These are phyloP conservation scores for Brachycybe producta DNA, from an alignment of 2,888 invertebrate species.

Conservation along the genomic window DNA sequence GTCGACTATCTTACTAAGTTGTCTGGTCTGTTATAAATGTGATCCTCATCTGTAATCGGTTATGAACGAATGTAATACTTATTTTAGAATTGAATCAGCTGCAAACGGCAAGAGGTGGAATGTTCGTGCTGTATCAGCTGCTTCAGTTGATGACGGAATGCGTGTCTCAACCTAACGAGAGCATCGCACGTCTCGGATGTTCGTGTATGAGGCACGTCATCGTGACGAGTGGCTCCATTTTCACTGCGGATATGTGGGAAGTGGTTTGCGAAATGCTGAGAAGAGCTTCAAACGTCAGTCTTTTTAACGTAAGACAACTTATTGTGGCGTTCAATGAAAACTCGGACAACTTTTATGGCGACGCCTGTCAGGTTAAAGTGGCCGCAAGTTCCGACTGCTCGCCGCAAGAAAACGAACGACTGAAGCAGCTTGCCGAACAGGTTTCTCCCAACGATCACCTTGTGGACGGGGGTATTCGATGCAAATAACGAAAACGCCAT, in stretches of 20 bases:
- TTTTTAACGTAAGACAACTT: conserved; percentile 73
- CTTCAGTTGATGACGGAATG: conserved; percentile 78
- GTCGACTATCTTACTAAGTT: conserved; percentile 70
- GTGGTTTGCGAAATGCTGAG: conserved; percentile 68
- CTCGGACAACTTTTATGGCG: conserved; percentile 89
- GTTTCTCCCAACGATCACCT: conserved; percentile 40
- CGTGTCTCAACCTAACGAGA: conserved; percentile 75
- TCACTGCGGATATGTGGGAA: conserved; percentile 75
- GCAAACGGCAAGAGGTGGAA: conserved; percentile 29
- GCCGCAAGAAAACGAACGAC: conserved; percentile 64
- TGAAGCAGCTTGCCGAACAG: conserved; percentile 81
- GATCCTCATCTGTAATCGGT: background rate
- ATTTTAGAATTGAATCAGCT: background rate
- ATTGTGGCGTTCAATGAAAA: conserved; percentile 80
- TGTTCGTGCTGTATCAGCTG: conserved; percentile 71
- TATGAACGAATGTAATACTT: conserved; percentile 1
- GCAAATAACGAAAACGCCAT: background rate
- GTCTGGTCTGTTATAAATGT: conserved; percentile 41
- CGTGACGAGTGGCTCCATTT: conserved; percentile 56
- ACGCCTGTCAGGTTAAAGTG: conserved; percentile 70
- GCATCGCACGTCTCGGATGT: conserved; percentile 78
- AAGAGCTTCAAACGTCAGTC: conserved; percentile 61
- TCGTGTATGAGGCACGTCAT: conserved; percentile 65
- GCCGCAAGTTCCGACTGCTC: conserved; percentile 80
- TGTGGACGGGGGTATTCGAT: background rate